Evolutionary conservation across 1,140 invertebrate genomes (phyloP), one percentile per base, ranked within the genome.

Genomic region (Drosophila chauvacae): DNA sequence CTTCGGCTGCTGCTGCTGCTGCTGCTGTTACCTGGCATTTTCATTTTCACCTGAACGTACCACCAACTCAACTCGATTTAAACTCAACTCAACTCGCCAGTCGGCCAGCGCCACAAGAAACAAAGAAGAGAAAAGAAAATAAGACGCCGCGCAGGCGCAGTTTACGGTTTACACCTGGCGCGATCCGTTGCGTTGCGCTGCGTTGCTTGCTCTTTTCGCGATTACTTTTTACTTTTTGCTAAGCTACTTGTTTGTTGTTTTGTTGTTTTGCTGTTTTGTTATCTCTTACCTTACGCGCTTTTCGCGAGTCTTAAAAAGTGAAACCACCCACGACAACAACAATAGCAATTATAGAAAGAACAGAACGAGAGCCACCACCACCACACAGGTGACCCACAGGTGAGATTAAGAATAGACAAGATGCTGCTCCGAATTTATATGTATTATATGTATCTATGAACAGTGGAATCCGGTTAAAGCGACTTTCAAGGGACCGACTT

Each of bases 261-360:
- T 41, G 14, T 59, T 23, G 18, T 23, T 37, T 26, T 57, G 20
- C 18, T 23, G 14, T 26, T 33, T 57, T 60, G 44, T 23, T 60
- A n/a, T 39, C 14, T 39, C 14, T 18, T 35, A 4, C 30, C 14
- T 56, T 56, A 41, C 13, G 13, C 20, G 35, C 33, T 20, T 62
- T 20, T 39, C n/a, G 23, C 13, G 20, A 13, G 50, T 50, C 58
- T 87, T 83, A 77, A 87, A 87, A 87, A 87, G 83, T 87, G 80
- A 83, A 86, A 77, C 33, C 45, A 28, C 35, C 60, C 60, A 18
- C 48, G 16, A n/a, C 11, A 53, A 55, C 33, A 55, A 23, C 0
- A 37, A 14, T 14, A 14, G 3, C 0, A 35, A 35, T 7, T 35
- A 53, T 33, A 20, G 14, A 16, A 51, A n/a, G n/a, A 51, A 51